Evolutionary conservation across 2,113 vertebrate species (phyloP).

Genomic region (Corythornis vintsioides): DNA sequence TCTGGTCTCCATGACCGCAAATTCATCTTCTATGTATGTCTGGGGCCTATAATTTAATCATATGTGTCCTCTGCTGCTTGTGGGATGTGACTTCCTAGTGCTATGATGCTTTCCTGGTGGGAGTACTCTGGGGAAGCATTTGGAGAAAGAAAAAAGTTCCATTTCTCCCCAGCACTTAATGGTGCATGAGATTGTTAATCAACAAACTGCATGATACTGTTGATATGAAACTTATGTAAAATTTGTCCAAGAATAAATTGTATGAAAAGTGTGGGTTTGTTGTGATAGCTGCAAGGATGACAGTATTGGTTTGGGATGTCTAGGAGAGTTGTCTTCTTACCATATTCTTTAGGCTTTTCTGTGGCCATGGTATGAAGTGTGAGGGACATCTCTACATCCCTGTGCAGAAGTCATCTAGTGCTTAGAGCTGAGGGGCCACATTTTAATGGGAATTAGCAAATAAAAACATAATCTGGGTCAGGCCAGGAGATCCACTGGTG

Average conservation of each 20-base stretch:
- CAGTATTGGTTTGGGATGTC: background rate
- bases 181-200: background rate
- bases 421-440: background rate
- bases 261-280: background rate
- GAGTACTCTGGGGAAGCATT: background rate
- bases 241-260: background rate
- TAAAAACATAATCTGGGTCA: background rate
- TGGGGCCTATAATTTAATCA: background rate
- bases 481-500: background rate
- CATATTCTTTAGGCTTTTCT: background rate
- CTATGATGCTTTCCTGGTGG: background rate
- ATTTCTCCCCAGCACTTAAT: accelerated
- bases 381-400: background rate
- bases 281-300: background rate
- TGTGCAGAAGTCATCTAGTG: background rate
- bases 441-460: background rate
- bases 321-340: background rate
- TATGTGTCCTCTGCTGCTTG: background rate
- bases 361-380: background rate
- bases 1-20: background rate
- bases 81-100: background rate
- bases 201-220: background rate
- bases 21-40: background rate
- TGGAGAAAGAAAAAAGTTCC: background rate
- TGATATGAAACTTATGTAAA: background rate